phyloP scores from a whole-genome alignment of 2,797 vertebrate species.

The Cirrhinus mrigala region DNA sequence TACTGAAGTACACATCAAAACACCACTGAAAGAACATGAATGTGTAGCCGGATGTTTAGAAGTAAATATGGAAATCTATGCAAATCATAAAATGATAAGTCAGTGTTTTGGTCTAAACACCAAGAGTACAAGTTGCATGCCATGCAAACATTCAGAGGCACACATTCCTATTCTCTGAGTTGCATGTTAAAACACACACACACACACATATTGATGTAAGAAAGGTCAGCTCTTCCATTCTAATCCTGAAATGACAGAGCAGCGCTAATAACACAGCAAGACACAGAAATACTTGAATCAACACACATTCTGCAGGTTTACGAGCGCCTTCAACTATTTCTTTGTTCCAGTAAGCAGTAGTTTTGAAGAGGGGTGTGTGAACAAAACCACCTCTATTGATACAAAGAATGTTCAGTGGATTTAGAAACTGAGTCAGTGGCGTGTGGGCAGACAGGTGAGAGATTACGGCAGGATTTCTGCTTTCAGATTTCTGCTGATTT shows the following conservation, averaged over 20 bases:
- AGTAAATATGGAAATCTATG: not conserved
- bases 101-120: conserved; percentile 11
- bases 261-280: conserved; percentile 82
- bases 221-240: conserved; percentile 68
- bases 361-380: conserved; percentile 56
- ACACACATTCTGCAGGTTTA: conserved; percentile 63
- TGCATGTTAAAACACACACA: conserved; percentile 38
- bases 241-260: conserved; percentile 84
- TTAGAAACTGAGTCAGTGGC: conserved; percentile 56
- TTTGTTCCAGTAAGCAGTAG: conserved; percentile 78
- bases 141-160: not conserved
- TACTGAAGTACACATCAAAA: not conserved
- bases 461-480: conserved; percentile 67
- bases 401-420: conserved; percentile 69
- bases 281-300: conserved; percentile 73
- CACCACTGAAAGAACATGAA: not conserved
- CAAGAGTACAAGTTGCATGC: not conserved
- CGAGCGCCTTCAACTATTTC: conserved; percentile 76
- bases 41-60: not conserved
- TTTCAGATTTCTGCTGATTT: conserved; percentile 58
- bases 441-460: conserved; percentile 69
- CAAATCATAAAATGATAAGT: conserved; percentile 1
- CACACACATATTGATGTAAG: conserved; percentile 23
- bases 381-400: conserved; percentile 71
- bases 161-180: conserved; percentile 2